Evolutionary conservation across 1,140 invertebrate genomes (phyloP), one percentile per base, ranked within the genome.

Genomic region (Euwallacea fornicatus): DNA sequence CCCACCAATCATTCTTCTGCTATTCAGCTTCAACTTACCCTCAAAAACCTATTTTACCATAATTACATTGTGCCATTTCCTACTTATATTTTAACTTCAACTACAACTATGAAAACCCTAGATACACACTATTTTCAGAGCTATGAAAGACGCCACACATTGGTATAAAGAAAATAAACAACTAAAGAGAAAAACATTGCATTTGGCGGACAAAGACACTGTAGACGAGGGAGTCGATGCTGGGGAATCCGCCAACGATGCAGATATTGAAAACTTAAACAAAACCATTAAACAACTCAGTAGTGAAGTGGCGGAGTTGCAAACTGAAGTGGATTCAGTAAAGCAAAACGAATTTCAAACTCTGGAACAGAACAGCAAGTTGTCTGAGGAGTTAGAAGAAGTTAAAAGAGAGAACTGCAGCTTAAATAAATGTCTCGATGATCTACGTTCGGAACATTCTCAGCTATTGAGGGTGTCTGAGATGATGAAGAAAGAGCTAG

Each of bases 141-240:
- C 85, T 50, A 82, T 87, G 79, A 84, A 84, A 69, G 85, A 85
- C 67, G 83, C 86, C 0, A 82, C 85, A 2, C 82, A 90, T 82
- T 91, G 90, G 90, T 91, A 91, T 81, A 88, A 88, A 73, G 87
- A 91, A 82, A 91, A 91, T 74, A 86, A 88, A 42, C 85, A 87
- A 73, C 78, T 91, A 47, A 90, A 90, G 78, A 81, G 90, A 70
- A 82, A 84, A 56, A 90, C 88, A 43, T 85, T 88, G 15, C 85
- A 86, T 7, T 81, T 64, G 83, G 83, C 58, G 80, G 75, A 77
- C 16, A 73, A 66, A 44, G 82, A 83, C 73, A 76, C 78, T 1
- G 78, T 82, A 0, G 83, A 83, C 65, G 76, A 78, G 63, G 80
- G 78, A 6, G 76, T 76, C 0, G 85, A 84, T 64, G 81, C 83